phyloP scores from a whole-genome alignment of 2,797 vertebrate species.

The Phataginus tricuspis region DNA sequence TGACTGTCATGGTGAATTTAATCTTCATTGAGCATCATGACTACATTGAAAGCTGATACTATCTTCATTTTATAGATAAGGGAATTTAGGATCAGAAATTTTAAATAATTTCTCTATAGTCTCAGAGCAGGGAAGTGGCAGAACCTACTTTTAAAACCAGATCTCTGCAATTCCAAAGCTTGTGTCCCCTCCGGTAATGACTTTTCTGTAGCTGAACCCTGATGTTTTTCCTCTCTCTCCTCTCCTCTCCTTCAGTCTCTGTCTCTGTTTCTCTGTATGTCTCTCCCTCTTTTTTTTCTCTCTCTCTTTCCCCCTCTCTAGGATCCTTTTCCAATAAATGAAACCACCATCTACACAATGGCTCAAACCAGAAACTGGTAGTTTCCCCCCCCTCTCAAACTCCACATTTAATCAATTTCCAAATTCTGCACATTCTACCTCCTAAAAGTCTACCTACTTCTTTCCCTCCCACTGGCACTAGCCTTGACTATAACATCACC shows the following conservation, averaged over 20 bases:
- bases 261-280: background rate
- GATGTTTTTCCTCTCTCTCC: background rate
- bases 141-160: background rate
- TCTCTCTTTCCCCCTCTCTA: background rate
- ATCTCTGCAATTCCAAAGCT: background rate
- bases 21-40: background rate
- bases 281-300: background rate
- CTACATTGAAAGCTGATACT: background rate
- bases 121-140: background rate
- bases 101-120: background rate
- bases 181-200: background rate
- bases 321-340: background rate
- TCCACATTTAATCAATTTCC: background rate
- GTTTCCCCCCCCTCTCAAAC: background rate
- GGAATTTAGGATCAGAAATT: background rate
- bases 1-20: background rate
- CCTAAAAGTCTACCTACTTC: background rate
- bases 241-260: background rate
- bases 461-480: background rate
- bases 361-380: background rate
- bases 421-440: background rate
- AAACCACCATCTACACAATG: background rate
- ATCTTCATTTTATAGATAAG: background rate
- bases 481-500: background rate
- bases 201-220: background rate